phyloP scores from a whole-genome alignment of 2,888 invertebrate species.

The Drosophila multiciliata region DNA sequence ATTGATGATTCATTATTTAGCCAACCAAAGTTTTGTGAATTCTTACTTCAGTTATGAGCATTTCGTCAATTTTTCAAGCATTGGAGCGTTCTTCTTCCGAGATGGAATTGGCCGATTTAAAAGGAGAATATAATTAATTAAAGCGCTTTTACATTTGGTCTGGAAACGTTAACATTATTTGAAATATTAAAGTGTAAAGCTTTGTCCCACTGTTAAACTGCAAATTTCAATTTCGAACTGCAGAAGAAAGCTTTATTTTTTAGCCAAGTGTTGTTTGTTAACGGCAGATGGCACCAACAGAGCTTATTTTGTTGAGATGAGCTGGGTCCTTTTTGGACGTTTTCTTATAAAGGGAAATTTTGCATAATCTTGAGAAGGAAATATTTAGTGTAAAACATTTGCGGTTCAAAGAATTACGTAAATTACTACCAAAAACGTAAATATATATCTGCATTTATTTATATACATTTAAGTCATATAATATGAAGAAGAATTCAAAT shows the following conservation, averaged over 20 bases:
- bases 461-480: not conserved
- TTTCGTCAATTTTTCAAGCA: not conserved
- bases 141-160: not conserved
- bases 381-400: not conserved
- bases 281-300: slow-evolving; percentile 17
- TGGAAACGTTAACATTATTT: not conserved
- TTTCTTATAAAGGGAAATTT: not conserved
- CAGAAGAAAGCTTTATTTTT: not conserved
- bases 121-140: not conserved
- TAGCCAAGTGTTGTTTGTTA: not conserved
- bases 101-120: not conserved
- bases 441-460: not conserved
- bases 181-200: not conserved
- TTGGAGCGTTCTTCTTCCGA: too few species aligned
- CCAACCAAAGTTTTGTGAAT: too few species aligned
- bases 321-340: not conserved
- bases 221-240: not conserved
- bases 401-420: not conserved
- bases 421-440: not conserved
- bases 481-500: not conserved
- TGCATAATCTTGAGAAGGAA: not conserved
- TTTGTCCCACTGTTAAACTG: slow-evolving; percentile 4
- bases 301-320: not conserved
- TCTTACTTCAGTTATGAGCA: not conserved
- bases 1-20: not conserved